phyloP scores from a whole-genome alignment of 1,140 invertebrate species.

The Camponotus pennsylvanicus region DNA sequence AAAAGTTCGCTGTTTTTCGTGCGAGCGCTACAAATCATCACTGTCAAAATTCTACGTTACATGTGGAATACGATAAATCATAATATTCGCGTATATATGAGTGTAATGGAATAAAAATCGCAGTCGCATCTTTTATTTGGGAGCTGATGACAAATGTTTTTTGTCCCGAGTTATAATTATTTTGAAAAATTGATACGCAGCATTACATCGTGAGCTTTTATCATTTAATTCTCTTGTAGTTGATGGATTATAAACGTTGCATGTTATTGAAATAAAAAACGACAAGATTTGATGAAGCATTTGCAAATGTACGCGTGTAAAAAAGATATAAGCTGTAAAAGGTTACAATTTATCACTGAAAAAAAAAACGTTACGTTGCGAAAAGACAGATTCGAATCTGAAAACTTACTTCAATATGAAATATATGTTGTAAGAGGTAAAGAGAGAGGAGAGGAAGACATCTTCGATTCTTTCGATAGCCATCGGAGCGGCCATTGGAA shows the following conservation, averaged over 20 bases:
- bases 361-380: not conserved
- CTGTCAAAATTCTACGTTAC: constrained; percentile 38
- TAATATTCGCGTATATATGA: constrained; percentile 16
- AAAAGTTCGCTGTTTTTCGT: constrained; percentile 45
- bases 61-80: constrained; percentile 40
- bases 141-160: constrained; percentile 20
- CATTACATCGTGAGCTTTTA: not conserved
- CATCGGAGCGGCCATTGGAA: not conserved
- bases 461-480: not conserved
- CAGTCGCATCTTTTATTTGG: constrained; percentile 22
- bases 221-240: not conserved
- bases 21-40: constrained; percentile 50
- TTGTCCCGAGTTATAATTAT: constrained; percentile 44
- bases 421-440: not conserved
- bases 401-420: not conserved
- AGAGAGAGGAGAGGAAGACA: no score
- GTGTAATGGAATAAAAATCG: constrained; percentile 56
- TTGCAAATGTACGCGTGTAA: not conserved
- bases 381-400: not conserved
- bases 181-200: not conserved
- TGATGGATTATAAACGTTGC: not conserved
- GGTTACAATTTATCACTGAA: not conserved
- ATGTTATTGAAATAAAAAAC: not conserved
- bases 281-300: not conserved
- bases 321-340: constrained; percentile 12